A percentile compares a stretch with the other conserved stretches of the same genome.
Evolutionary conservation across 2,888 invertebrate genomes (phyloP).

Genomic region (Folsomia candida): DNA sequence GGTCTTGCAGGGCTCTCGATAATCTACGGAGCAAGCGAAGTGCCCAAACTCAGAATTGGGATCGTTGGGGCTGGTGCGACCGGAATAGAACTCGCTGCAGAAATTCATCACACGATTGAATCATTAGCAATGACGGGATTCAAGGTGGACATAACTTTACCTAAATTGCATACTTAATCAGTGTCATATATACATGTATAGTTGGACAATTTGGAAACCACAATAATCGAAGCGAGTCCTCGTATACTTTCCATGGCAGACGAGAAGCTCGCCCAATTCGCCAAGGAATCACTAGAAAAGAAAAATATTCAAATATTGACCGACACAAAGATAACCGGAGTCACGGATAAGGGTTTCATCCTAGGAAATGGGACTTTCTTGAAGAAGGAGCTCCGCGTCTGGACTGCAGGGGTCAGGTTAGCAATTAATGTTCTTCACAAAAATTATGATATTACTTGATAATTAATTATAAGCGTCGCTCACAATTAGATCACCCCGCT

Average conservation of each 20-base stretch:
- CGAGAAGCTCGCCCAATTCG: constrained; percentile 36
- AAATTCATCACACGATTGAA: constrained; percentile 41
- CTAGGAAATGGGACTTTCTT: constrained; percentile 27
- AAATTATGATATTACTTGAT: no score
- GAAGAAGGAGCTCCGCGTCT: constrained; percentile 38
- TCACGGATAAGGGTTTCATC: constrained; percentile 29
- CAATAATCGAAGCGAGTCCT: constrained; percentile 39
- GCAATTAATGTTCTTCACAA: no score
- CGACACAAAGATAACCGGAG: constrained; percentile 32
- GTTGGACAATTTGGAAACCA: constrained; percentile 36
- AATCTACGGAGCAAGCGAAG: constrained; percentile 22
- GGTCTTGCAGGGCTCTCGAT: constrained; percentile 34
- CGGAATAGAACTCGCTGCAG: constrained; percentile 42
- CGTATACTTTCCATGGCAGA: constrained; percentile 25
- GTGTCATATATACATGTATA: no score
- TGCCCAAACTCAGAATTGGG: constrained; percentile 39
- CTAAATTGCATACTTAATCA: no score
- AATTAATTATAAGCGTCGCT: no score
- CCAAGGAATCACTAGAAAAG: constrained; percentile 27
- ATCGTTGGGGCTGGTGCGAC: constrained; percentile 43
- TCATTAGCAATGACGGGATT: constrained; percentile 15
- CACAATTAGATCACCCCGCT: no score
- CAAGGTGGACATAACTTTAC: no score
- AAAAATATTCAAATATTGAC: constrained; percentile 29
- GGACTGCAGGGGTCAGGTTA: constrained; percentile 47